Conservation (phyloP, 2,113 vertebrate genomes). For the Corvus moneduloides region DNA sequence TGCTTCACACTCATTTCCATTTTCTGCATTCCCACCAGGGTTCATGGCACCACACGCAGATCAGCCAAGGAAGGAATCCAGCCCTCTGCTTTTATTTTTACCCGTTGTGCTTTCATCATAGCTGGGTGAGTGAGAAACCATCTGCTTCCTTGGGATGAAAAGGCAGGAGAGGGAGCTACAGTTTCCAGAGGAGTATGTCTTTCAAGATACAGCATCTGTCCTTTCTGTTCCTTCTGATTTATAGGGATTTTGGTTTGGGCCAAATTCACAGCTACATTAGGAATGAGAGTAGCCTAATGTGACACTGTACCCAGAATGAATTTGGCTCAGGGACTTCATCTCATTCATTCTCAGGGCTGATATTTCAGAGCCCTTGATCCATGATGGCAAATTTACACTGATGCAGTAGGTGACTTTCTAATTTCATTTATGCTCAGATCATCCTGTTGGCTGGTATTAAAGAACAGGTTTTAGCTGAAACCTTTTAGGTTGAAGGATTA, state of each 20-base stretch:
- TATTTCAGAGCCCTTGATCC: background rate
- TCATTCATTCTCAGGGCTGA: background rate
- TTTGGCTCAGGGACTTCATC: background rate
- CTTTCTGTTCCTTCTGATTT: background rate
- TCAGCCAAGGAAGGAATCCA: background rate
- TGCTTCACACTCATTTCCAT: background rate
- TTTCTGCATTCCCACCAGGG: background rate
- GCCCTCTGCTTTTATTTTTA: constrained; percentile 36
- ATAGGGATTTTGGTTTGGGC: background rate
- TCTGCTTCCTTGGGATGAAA: background rate
- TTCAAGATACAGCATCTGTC: background rate
- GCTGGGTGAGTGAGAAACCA: background rate
- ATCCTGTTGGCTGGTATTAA: background rate
- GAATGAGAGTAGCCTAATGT: background rate
- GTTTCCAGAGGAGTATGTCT: background rate
- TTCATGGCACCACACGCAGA: background rate
- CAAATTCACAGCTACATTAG: background rate
- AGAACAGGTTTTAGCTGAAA: background rate
- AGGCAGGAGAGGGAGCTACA: background rate
- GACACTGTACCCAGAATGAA: background rate
- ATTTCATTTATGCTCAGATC: background rate
- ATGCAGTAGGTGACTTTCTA: background rate
- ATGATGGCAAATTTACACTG: background rate
- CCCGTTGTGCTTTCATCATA: background rate
- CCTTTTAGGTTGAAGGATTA: constrained; percentile 12